phyloP scores from a whole-genome alignment of 1,140 invertebrate species.

The Temnothorax nylanderi region DNA sequence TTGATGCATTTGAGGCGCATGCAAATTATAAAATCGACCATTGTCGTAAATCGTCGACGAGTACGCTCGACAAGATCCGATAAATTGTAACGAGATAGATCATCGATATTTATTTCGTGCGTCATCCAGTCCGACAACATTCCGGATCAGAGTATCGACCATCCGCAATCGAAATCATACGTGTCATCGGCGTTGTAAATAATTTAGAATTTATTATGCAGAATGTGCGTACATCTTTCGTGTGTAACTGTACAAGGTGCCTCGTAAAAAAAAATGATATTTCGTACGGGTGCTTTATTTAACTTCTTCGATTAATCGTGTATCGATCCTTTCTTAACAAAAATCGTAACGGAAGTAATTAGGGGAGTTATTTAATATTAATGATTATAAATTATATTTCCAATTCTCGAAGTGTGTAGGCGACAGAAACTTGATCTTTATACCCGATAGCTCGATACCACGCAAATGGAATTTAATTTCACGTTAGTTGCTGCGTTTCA shows the following conservation, averaged over 20 bases:
- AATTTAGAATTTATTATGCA: not conserved
- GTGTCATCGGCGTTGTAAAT: not conserved
- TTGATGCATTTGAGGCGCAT: not conserved
- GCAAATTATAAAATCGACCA: constrained; percentile 1
- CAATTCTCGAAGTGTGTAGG: not conserved
- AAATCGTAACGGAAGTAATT: not conserved
- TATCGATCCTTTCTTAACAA: not conserved
- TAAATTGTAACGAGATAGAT: not conserved
- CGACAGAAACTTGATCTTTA: not conserved
- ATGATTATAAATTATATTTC: not conserved
- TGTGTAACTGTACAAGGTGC: not conserved
- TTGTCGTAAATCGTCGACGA: not conserved
- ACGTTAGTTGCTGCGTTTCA: not conserved
- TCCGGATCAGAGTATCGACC: not conserved
- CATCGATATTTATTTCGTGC: not conserved
- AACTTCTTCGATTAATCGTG: not conserved
- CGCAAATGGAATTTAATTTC: not conserved
- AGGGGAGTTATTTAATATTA: not conserved
- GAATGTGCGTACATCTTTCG: not conserved
- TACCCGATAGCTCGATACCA: not conserved
- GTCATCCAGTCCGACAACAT: constrained; percentile 22
- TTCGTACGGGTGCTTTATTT: not conserved
- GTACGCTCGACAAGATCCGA: not conserved
- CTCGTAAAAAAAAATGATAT: not conserved
- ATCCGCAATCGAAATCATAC: not conserved